These are phyloP conservation scores for Griposia aprilina DNA, from an alignment of 2,888 invertebrate genomes.

Conservation along the genomic window DNA sequence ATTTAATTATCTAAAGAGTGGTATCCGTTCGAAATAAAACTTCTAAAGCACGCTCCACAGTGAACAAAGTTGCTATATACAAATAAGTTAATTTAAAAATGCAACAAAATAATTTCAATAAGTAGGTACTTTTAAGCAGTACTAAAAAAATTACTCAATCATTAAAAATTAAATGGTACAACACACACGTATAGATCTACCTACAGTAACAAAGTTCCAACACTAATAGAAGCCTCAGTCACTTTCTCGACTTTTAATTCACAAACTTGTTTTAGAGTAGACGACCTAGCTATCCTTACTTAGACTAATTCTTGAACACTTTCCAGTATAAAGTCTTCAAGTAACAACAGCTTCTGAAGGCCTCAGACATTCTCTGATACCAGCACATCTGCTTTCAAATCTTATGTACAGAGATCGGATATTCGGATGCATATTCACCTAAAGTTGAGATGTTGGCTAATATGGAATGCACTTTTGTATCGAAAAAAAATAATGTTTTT, in stretches of 20 bases:
- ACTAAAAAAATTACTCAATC: too few species aligned
- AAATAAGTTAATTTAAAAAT: background rate
- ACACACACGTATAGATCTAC: background rate
- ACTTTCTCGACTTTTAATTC: slow-evolving; percentile 22
- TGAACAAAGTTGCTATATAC: background rate
- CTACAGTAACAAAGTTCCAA: background rate
- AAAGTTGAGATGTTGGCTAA: too few species aligned
- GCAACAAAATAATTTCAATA: background rate
- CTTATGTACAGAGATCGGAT: background rate
- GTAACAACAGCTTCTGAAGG: background rate
- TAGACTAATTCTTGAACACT: background rate
- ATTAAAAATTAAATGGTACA: background rate
- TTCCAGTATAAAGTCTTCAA: background rate
- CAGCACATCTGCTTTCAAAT: background rate
- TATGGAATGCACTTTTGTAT: too few species aligned
- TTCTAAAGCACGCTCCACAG: background rate
- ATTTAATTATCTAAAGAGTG: too few species aligned
- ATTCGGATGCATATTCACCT: too few species aligned
- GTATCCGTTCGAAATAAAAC: too few species aligned
- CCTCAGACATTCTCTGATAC: background rate
- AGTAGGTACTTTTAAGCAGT: too few species aligned
- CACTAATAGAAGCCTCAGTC: background rate
- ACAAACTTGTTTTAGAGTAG: slow-evolving; percentile 1
- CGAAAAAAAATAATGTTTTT: too few species aligned
- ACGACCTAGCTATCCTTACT: background rate